Evolutionary conservation across 2,797 vertebrate species (phyloP).

Genomic region (Falco biarmicus): DNA sequence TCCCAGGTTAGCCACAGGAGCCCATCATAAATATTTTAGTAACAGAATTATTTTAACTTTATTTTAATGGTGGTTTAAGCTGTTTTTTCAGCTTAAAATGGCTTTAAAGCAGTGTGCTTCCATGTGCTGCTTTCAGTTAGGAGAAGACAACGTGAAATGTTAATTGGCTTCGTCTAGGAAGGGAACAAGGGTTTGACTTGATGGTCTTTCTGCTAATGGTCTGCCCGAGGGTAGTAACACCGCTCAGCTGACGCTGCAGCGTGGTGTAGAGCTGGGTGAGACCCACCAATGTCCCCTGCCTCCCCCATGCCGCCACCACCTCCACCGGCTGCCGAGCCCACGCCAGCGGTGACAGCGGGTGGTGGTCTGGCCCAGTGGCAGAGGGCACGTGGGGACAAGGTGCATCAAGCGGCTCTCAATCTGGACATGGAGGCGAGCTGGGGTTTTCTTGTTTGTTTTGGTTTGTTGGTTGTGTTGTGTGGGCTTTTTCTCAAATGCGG

Average conservation of each 20-base stretch:
- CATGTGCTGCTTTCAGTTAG: background rate
- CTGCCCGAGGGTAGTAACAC: accelerated
- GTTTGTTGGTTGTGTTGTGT: background rate
- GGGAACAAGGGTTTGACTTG: background rate
- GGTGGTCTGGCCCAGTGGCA: background rate
- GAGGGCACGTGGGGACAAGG: background rate
- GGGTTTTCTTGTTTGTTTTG: slow-evolving; percentile 22
- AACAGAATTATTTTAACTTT: slow-evolving; percentile 16
- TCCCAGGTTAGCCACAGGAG: background rate
- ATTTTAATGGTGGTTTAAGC: slow-evolving; percentile 1
- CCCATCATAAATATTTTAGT: slow-evolving; percentile 5
- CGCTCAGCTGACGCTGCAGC: background rate
- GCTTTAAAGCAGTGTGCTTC: background rate
- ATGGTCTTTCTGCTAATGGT: background rate
- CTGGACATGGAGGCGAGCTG: background rate
- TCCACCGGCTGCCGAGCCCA: accelerated
- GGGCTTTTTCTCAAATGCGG: background rate
- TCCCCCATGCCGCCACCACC: accelerated
- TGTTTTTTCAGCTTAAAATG: background rate
- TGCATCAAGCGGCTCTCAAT: accelerated
- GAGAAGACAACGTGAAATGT: background rate
- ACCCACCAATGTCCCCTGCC: background rate
- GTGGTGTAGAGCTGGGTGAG: background rate
- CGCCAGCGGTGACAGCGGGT: accelerated
- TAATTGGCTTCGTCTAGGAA: background rate